Percentiles rank a stretch among this genome's conserved stretches.
Conservation (phyloP, 1,140 invertebrate genomes). For the Trichonephila clavipes region DNA sequence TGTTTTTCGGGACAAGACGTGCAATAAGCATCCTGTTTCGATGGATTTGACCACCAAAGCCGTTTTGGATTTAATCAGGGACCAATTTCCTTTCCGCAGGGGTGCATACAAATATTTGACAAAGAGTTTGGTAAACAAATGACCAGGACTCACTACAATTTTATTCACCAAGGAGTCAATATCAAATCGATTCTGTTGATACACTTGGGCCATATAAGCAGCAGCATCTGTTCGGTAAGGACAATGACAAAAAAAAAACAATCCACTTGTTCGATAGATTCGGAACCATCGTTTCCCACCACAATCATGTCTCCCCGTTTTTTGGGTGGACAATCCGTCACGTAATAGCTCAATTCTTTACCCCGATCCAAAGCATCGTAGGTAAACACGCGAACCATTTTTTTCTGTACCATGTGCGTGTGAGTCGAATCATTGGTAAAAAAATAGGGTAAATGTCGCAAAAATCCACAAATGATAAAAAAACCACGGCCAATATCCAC, state of each 20-base stretch:
- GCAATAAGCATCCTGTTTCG: constrained; percentile 14
- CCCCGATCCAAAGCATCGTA: not conserved
- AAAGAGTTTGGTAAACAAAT: constrained; percentile 53
- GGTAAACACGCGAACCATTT: not conserved
- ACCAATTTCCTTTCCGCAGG: not conserved
- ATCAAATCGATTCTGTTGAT: not conserved
- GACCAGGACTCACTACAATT: constrained; percentile 45
- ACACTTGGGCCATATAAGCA: constrained; percentile 17
- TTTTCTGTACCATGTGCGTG: constrained; percentile 24
- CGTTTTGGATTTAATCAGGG: constrained; percentile 18
- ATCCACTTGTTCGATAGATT: not conserved
- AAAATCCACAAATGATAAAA: not conserved
- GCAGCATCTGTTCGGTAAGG: not conserved
- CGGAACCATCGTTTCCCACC: not conserved
- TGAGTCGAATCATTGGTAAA: constrained; percentile 50
- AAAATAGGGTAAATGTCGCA: constrained; percentile 1
- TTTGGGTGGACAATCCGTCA: not conserved
- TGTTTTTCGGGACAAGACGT: constrained; percentile 38
- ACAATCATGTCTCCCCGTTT: constrained; percentile 17
- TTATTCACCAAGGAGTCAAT: constrained; percentile 46
- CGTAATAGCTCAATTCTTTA: too few species aligned
- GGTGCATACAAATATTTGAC: constrained; percentile 45
- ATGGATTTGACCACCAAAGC: constrained; percentile 31
- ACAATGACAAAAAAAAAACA: constrained; percentile 28
- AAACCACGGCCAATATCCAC: not conserved